Conservation (phyloP, 2,113 vertebrate genomes). For the Rattus rattus region DNA sequence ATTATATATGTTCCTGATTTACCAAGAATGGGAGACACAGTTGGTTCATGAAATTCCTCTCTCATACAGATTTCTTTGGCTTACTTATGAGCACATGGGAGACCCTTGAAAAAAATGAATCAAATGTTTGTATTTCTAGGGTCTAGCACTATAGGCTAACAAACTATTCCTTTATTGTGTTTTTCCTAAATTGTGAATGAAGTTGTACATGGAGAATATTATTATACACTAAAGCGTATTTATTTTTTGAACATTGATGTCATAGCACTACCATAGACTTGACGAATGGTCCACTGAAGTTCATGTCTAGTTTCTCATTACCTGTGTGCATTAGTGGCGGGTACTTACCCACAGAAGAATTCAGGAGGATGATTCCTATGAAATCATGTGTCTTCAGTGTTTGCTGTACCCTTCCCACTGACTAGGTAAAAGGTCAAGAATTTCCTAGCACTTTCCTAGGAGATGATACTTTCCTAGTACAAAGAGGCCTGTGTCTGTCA, state of each 20-base stretch:
- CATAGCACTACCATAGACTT: neutral
- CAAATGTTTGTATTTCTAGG: neutral
- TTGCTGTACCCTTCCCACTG: neutral
- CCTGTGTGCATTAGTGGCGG: neutral
- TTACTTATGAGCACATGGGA: conserved; percentile 1
- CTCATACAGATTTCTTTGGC: neutral
- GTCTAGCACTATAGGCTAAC: neutral
- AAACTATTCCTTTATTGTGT: neutral
- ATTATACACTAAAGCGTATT: neutral
- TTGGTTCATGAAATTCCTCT: neutral
- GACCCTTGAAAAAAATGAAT: neutral
- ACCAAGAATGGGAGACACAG: neutral
- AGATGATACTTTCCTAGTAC: neutral
- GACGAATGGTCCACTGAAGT: neutral
- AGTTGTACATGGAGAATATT: neutral
- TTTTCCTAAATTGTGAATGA: neutral
- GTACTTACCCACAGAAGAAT: neutral
- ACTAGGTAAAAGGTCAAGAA: neutral
- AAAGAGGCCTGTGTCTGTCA: neutral
- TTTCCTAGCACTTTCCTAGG: too few species aligned
- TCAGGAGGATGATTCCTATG: neutral
- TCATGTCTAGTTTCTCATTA: neutral
- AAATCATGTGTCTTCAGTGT: neutral
- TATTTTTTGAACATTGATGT: neutral
- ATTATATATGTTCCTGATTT: neutral